Conservation (phyloP, 1,140 invertebrate genomes). For the Neotoxoptera formosana region DNA sequence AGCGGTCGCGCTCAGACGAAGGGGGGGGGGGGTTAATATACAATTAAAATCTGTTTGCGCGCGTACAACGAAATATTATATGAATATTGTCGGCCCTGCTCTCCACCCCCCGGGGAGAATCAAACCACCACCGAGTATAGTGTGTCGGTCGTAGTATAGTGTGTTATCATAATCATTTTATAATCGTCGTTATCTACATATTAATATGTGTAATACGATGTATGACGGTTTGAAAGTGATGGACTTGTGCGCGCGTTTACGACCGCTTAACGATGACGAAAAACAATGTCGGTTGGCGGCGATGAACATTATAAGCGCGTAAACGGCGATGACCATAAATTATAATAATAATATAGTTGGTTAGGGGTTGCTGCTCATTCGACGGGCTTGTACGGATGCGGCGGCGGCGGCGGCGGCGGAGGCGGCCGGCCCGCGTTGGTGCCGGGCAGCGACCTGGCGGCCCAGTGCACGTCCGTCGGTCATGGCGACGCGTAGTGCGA, state of each 20-base stretch:
- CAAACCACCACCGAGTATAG: neutral
- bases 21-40: too few relatives aligned
- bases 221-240: neutral
- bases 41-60: neutral
- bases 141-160: neutral
- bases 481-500: conserved; percentile 55
- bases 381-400: neutral
- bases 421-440: neutral
- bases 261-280: neutral
- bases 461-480: conserved; percentile 52
- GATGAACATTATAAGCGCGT: too few relatives aligned
- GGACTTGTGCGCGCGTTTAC: neutral
- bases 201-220: neutral
- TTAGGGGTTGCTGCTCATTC: conserved; percentile 22
- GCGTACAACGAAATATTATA: neutral
- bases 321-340: neutral
- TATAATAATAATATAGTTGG: too few relatives aligned
- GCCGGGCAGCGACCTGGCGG: conserved; percentile 18
- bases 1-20: neutral
- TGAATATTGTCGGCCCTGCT: neutral
- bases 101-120: neutral
- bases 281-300: neutral
- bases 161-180: neutral
- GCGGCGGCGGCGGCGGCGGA: neutral
- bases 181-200: neutral